A percentile compares a stretch with the other conserved stretches of the same genome.
These are phyloP conservation scores for Chrysodeixis includens DNA, from an alignment of 2,888 invertebrate species.

Conservation along the genomic window DNA sequence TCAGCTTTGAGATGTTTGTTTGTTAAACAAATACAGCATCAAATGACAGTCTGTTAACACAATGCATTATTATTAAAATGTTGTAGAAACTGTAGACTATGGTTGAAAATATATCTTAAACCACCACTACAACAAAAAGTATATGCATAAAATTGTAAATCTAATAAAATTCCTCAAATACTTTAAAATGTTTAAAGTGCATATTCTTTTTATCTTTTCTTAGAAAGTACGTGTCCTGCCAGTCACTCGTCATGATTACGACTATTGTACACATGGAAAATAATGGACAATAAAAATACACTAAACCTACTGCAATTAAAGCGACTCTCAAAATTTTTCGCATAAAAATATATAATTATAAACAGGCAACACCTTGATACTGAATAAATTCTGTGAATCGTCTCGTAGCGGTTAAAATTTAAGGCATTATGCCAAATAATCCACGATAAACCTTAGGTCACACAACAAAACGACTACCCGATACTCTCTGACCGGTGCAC, in stretches of 20 bases:
- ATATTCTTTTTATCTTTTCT: background rate
- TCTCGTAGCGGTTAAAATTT: too few species aligned
- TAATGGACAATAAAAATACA: background rate
- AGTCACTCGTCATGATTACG: background rate
- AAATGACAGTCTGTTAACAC: too few species aligned
- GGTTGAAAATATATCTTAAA: too few species aligned
- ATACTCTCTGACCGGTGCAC: conserved; percentile 9
- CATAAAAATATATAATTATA: too few species aligned
- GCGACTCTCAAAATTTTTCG: too few species aligned
- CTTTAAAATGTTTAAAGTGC: background rate
- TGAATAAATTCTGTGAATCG: too few species aligned
- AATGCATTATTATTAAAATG: background rate
- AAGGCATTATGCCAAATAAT: background rate
- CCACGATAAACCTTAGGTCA: background rate
- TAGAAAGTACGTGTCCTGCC: background rate
- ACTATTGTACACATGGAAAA: background rate
- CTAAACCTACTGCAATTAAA: too few species aligned
- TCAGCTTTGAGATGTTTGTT: conserved; percentile 2
- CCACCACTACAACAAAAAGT: too few species aligned
- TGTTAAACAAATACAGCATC: background rate
- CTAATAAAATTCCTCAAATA: background rate
- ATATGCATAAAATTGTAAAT: too few species aligned
- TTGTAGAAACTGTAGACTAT: too few species aligned
- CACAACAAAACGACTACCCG: conserved; percentile 11
- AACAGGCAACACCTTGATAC: too few species aligned